Base-by-base conservation (phyloP, 2,797 vertebrate species). In the Odontamblyopus rebecca region DNA sequence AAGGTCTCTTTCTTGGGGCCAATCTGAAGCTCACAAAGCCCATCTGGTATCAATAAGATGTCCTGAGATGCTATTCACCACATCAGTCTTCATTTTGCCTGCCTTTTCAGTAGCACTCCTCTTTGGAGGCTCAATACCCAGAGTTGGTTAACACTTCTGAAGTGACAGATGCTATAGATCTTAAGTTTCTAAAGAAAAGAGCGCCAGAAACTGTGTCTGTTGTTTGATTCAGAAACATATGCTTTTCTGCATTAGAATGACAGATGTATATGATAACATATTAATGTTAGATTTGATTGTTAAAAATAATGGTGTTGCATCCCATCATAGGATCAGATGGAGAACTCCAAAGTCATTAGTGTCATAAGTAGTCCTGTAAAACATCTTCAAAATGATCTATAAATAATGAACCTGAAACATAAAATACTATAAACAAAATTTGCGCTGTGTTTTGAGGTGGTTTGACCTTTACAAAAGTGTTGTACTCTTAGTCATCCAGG, bases 31-130 rank as follows among this genome's bases (percentile, higher is more conserved):
- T 88, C 86, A 84, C 91, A 88, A 81, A 85, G 83, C 76, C 89
- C 92, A 92, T 92, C 93, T 92, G 93, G 78, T 87, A 87, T 91
- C 85, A 89, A 91, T 91, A 86, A 91, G 86, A 89, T 88, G 91
- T 87, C 86, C 83, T 69, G 67, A 85, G 84, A 86, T 78, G 78
- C 87, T 80, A 76, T 89, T 90, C 83, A 91, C 70, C 74, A 80
- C 84, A 85, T 88, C 86, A 85, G 72, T 85, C 87, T 89, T 89
- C 77, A 82, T 86, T 90, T 89, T 80, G 72, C 67, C 29, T 30
- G 64, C 75, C 82, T 82, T 81, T 84, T 86, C 74, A 77, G 61
- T 8, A 53, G 61, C 62, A 56, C 41, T 65, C 73, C 74, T 82
- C 72, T 77, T 30, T 71, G 75, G 70, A 70, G 73, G 68, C 70